A percentile compares a stretch with the other conserved stretches of the same genome.
These are phyloP conservation scores for Daphoenositta chrysoptera DNA, from an alignment of 2,113 vertebrate species.

Conservation along the genomic window DNA sequence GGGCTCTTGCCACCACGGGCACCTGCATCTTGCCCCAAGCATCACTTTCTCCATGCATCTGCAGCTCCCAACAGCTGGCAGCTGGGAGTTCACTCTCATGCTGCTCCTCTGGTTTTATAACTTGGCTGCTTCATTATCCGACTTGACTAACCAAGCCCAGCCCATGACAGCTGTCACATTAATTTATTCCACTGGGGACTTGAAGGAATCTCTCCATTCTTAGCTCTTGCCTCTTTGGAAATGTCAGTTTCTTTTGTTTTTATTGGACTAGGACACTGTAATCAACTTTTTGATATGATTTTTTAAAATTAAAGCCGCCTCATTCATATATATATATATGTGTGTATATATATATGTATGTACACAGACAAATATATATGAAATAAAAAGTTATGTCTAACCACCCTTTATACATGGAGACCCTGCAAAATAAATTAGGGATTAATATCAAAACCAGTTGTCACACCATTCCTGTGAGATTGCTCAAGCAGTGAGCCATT, in stretches of 20 bases:
- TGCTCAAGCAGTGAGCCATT: not conserved
- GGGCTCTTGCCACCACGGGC: accelerated
- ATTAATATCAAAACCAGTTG: not conserved
- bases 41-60: accelerated
- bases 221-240: not conserved
- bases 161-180: too few relatives aligned
- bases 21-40: accelerated
- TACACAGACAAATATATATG: not conserved
- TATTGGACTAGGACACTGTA: not conserved
- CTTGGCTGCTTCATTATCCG: accelerated
- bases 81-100: not conserved
- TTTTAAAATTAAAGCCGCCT: not conserved
- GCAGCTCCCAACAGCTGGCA: not conserved
- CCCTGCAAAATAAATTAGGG: not conserved
- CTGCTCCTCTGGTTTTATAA: not conserved
- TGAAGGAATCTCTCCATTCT: not conserved
- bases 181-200: not conserved
- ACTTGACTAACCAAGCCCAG: not conserved
- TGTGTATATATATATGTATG: not conserved
- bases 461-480: not conserved
- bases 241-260: not conserved
- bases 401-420: not conserved
- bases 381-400: not conserved
- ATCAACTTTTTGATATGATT: not conserved
- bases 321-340: too few relatives aligned